Base-by-base conservation (phyloP, 2,888 invertebrate genomes). In the Caenorhabditis sp. region DNA sequence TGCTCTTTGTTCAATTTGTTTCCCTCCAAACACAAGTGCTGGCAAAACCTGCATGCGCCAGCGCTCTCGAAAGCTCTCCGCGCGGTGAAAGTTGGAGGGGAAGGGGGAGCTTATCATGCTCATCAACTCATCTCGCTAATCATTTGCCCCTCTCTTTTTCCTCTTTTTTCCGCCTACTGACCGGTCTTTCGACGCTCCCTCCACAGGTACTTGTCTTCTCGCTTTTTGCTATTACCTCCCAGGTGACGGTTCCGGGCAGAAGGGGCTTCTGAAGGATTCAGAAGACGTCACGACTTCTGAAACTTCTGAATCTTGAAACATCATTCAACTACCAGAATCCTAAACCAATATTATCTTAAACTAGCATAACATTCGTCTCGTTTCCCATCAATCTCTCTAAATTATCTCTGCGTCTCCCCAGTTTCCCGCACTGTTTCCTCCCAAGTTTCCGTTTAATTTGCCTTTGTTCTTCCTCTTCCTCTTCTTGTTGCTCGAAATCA, bases 101-200 rank as follows among this genome's bases (percentile, higher is more conserved):
- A n/a, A n/a, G n/a, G n/a, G n/a, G n/a, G n/a, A n/a, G n/a, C 74
- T 74, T 74, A 74, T 74, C 74, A 74, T 74, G 65, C 74, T 74
- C 74, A 74, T 74, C 74, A 74, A 74, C 72, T 64, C 72, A 55
- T 65, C 72, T 65, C 55, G 56, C 65, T 74, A 74, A 74, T 74
- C 76, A 76, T 60, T 58, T 32, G 13, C 53, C 26, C 18, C 22
- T 32, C 32, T 6, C 32, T 9, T 9, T 4, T 9, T 44, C 32
- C 32, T 9, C 5, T 9, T 44, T 35, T 62, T 67, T 67, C 74
- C 65, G 74, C 74, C 37, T 53, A 60, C 76, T 76, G 76, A 61
- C 76, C 76, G 76, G 76, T 76, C 76, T 76, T 76, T 76, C 76
- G 67, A 61, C 76, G 20, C 70, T 50, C 74, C 1, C 18, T 8